Conservation (phyloP, 2,888 invertebrate species). For the Drosophila seclusa region DNA sequence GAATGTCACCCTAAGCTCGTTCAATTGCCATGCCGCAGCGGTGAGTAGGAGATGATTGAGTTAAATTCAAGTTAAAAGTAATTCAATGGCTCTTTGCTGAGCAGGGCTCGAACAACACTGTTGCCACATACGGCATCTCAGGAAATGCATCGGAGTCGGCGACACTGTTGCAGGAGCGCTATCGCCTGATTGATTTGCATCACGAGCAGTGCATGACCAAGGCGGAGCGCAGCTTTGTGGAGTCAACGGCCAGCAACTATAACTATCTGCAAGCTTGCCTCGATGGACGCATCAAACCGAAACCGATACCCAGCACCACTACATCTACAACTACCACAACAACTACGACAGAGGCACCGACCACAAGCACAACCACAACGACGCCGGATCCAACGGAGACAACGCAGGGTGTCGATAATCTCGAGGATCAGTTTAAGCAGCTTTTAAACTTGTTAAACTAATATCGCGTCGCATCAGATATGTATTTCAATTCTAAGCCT, state of each 20-base stretch:
- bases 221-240: conserved; percentile 75
- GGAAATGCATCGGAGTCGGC: conserved; percentile 79
- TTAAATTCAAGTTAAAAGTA: background rate
- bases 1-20: conserved; percentile 67
- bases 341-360: conserved; percentile 42
- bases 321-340: conserved; percentile 52
- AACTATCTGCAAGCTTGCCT: conserved; percentile 76
- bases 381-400: conserved; percentile 38
- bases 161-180: conserved; percentile 71
- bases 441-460: conserved; percentile 78
- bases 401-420: conserved; percentile 43
- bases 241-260: conserved; percentile 73
- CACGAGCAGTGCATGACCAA: conserved; percentile 71
- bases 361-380: conserved; percentile 60
- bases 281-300: conserved; percentile 67
- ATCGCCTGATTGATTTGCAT: conserved; percentile 70
- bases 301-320: conserved; percentile 42
- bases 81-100: background rate
- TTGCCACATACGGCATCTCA: conserved; percentile 74
- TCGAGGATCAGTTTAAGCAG: conserved; percentile 73
- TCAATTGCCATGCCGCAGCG: conserved; percentile 73
- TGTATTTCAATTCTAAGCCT: conserved; percentile 4
- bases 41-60: conserved; percentile 56
- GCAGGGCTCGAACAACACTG: conserved; percentile 79
- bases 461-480: conserved; percentile 36